Evolutionary conservation across 2,797 vertebrate genomes (phyloP).

Genomic region (Telmatherina bonti): DNA sequence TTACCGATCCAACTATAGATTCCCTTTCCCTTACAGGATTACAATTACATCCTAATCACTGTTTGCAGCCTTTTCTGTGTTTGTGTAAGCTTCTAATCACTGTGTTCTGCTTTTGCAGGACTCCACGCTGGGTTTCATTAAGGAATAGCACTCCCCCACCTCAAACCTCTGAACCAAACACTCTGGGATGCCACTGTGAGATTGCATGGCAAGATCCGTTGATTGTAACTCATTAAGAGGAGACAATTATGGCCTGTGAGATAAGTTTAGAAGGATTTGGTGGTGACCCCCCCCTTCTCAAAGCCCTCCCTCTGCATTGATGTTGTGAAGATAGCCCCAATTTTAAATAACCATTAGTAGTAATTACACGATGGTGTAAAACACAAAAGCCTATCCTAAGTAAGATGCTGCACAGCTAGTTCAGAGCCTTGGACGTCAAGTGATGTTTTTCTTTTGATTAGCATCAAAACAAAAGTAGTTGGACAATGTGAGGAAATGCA

Average conservation of each 20-base stretch:
- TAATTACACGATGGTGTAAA: constrained; percentile 54
- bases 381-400: constrained; percentile 42
- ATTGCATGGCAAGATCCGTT: constrained; percentile 59
- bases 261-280: constrained; percentile 62
- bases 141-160: constrained; percentile 62
- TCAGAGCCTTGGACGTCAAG: constrained; percentile 18
- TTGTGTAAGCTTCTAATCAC: constrained; percentile 78
- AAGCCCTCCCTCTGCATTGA: constrained; percentile 15
- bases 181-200: constrained; percentile 62
- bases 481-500: constrained; percentile 17
- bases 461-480: constrained; percentile 18
- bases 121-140: constrained; percentile 78
- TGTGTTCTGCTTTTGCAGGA: constrained; percentile 67
- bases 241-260: constrained; percentile 71
- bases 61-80: constrained; percentile 72
- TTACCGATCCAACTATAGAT: constrained; percentile 18
- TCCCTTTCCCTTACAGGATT: constrained; percentile 56
- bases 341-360: constrained; percentile 64
- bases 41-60: constrained; percentile 78
- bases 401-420: constrained; percentile 33
- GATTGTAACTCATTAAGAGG: constrained; percentile 73
- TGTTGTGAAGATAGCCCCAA: constrained; percentile 42
- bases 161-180: constrained; percentile 59
- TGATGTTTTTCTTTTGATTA: constrained; percentile 17
- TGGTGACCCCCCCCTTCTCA: constrained; percentile 39